phyloP scores from a whole-genome alignment of 2,797 vertebrate genomes.

The Eptatretus atami region DNA sequence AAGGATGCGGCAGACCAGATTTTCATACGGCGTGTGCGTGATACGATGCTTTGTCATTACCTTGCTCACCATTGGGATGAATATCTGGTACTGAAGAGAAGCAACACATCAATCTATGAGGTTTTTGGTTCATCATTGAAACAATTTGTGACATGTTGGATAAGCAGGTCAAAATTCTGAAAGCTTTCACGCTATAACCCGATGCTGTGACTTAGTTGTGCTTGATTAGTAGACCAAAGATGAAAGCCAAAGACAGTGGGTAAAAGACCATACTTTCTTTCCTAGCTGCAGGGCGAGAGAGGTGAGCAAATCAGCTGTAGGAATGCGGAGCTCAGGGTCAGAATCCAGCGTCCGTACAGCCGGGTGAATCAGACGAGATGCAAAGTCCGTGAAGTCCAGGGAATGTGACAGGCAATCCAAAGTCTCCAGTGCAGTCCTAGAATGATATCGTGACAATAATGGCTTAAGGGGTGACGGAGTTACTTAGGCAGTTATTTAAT shows the following conservation, averaged over 20 bases:
- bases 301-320: constrained; percentile 83
- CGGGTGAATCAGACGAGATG: constrained; percentile 81
- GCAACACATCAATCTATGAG: background rate
- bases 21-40: constrained; percentile 78
- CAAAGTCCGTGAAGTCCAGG: constrained; percentile 85
- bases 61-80: constrained; percentile 97
- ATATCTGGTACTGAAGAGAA: constrained; percentile 54
- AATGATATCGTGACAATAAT: background rate
- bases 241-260: background rate
- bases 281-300: constrained; percentile 84
- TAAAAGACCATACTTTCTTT: constrained; percentile 40
- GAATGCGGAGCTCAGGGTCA: constrained; percentile 53
- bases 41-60: constrained; percentile 74
- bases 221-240: background rate
- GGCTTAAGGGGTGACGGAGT: background rate
- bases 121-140: no score
- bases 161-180: constrained; percentile 14
- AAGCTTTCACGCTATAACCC: constrained; percentile 29
- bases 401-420: constrained; percentile 77
- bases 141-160: background rate
- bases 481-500: background rate
- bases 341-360: constrained; percentile 63
- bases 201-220: background rate
- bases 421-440: constrained; percentile 64
- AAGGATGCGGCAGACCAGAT: constrained; percentile 81